Evolutionary conservation across 2,113 vertebrate genomes (phyloP).

Genomic region (Macrotus californicus): DNA sequence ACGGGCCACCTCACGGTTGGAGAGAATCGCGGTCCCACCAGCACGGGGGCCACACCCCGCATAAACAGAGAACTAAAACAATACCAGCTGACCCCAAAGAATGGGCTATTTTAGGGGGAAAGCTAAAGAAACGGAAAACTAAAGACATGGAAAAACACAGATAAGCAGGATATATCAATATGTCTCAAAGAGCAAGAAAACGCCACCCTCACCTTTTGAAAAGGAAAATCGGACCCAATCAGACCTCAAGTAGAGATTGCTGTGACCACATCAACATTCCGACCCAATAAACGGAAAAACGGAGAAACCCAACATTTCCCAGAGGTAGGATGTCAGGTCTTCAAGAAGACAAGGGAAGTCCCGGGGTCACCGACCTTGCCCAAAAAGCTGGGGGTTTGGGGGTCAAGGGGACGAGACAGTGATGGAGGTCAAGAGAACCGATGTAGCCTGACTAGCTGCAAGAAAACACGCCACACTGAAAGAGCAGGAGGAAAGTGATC

Average conservation of each 20-base stretch:
- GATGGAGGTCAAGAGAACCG: neutral
- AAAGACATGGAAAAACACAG: neutral
- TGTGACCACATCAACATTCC: neutral
- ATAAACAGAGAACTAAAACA: neutral
- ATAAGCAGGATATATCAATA: neutral
- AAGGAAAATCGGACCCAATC: neutral
- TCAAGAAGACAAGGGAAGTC: neutral
- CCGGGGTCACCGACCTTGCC: neutral
- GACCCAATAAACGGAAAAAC: neutral
- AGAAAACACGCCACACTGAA: neutral
- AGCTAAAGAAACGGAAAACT: neutral
- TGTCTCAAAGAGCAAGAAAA: neutral
- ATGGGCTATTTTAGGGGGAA: neutral
- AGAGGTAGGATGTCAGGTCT: neutral
- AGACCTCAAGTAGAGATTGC: conserved; percentile 46
- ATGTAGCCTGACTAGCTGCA: neutral
- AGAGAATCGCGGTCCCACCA: neutral
- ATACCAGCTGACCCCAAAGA: neutral
- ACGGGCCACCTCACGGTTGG: neutral
- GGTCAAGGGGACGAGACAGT: neutral
- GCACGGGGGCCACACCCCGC: neutral
- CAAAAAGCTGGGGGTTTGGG: neutral
- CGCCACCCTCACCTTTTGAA: neutral
- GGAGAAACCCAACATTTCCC: neutral
- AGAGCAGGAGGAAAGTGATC: neutral